A percentile compares a stretch with the other conserved stretches of the same genome.
Evolutionary conservation across 2,113 vertebrate species (phyloP).

Genomic region (Mormyrus lacerda): DNA sequence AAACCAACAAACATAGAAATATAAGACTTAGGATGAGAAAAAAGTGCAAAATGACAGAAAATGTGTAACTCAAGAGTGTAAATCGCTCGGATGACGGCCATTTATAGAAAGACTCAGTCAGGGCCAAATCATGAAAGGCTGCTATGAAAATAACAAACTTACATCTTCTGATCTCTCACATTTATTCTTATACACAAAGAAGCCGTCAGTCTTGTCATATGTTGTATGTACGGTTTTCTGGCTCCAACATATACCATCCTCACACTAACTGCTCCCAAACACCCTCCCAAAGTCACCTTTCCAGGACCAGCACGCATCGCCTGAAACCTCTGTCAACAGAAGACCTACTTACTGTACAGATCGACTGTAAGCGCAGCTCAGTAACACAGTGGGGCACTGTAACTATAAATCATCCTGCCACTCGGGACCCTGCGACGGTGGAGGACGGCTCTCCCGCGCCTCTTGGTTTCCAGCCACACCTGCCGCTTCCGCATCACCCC

Average conservation of each 20-base stretch:
- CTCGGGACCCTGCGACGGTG: neutral
- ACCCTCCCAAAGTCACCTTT: neutral
- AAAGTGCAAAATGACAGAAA: neutral
- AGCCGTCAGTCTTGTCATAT: neutral
- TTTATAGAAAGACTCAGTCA: neutral
- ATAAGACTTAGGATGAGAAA: neutral
- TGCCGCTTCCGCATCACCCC: slow-evolving; percentile 41
- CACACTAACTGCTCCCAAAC: neutral
- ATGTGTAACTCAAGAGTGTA: neutral
- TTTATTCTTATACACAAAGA: neutral
- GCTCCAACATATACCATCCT: neutral
- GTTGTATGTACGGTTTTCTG: neutral
- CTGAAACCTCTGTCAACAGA: neutral
- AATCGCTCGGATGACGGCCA: neutral
- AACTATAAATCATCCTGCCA: neutral
- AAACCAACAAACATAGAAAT: neutral
- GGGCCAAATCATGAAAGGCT: neutral
- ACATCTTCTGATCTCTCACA: neutral
- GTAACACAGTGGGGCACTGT: neutral
- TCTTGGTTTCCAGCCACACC: slow-evolving; percentile 47
- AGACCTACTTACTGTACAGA: neutral
- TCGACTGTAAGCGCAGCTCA: neutral
- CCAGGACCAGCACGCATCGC: neutral
- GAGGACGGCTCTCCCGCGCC: slow-evolving; percentile 27
- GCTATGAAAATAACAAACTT: neutral